Conservation (phyloP, 2,888 invertebrate genomes). For the Leptura quadrifasciata region DNA sequence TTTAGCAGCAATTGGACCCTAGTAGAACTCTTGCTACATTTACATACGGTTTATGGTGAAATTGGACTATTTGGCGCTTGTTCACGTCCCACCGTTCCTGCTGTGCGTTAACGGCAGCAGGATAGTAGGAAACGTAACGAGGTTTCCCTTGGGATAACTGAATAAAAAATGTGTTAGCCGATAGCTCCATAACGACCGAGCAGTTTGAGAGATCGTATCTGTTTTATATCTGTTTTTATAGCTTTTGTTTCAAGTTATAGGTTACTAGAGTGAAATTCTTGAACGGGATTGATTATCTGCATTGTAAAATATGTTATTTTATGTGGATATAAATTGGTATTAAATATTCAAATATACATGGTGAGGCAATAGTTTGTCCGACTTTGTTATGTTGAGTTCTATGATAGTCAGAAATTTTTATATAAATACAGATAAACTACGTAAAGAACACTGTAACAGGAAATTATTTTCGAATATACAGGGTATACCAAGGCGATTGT, state of each 20-base stretch:
- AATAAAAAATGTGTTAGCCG: constrained; percentile 27
- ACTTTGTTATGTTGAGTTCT: too few relatives aligned
- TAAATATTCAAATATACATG: too few relatives aligned
- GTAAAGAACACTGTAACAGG: too few relatives aligned
- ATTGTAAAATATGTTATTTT: not conserved
- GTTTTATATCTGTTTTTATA: constrained; percentile 4
- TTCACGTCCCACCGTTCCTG: constrained; percentile 12
- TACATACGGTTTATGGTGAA: not conserved
- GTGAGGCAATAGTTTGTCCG: too few relatives aligned
- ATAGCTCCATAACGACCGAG: constrained; percentile 16
- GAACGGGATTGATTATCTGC: not conserved
- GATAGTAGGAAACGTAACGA: constrained; percentile 30
- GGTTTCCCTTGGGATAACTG: constrained; percentile 26
- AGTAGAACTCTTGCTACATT: not conserved
- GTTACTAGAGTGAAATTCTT: not conserved
- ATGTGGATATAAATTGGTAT: not conserved
- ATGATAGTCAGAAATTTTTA: too few relatives aligned
- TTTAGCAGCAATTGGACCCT: not conserved
- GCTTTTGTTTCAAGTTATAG: not conserved
- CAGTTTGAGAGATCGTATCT: constrained; percentile 8
- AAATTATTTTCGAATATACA: too few relatives aligned
- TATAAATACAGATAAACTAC: too few relatives aligned
- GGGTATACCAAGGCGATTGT: too few relatives aligned
- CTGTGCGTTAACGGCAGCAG: constrained; percentile 1
- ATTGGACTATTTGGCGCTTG: not conserved